Percentiles rank a stretch among this genome's conserved stretches.
Evolutionary conservation across 2,113 vertebrate genomes (phyloP).

Genomic region (Aspiorhynchus laticeps): DNA sequence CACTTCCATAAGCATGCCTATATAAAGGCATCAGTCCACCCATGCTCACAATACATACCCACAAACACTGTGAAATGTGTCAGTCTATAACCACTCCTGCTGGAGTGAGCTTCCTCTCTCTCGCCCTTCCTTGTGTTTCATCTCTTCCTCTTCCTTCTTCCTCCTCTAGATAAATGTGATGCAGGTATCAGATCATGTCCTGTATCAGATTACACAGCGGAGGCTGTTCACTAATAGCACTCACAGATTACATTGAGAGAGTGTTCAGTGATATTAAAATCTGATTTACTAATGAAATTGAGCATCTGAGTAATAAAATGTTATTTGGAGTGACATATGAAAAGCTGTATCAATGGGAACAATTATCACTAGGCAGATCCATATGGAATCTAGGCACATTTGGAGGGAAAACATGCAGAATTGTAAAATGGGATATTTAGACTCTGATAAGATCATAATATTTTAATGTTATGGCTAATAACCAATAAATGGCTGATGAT

Average conservation of each 20-base stretch:
- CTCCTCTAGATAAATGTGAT: conserved; percentile 19
- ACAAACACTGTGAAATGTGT: neutral
- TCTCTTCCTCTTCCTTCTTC: neutral
- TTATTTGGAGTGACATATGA: conserved; percentile 16
- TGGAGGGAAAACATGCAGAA: neutral
- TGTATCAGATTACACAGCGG: conserved; percentile 31
- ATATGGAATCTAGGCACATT: neutral
- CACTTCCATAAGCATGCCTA: neutral
- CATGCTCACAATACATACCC: neutral
- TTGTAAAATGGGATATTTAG: neutral
- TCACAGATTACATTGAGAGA: conserved; percentile 5
- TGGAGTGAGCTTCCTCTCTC: neutral
- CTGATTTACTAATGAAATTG: conserved; percentile 27
- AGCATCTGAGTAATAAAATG: conserved; percentile 24
- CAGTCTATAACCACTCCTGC: too few species aligned
- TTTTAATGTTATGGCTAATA: neutral
- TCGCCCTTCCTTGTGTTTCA: conserved; percentile 8
- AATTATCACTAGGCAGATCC: neutral
- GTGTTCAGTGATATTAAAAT: conserved; percentile 24
- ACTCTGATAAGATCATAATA: neutral
- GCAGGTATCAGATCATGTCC: conserved; percentile 37
- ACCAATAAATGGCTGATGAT: neutral
- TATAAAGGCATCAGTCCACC: neutral
- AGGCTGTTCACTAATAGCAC: conserved; percentile 31
- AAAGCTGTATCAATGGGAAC: conserved; percentile 3